A percentile compares a stretch with the other conserved stretches of the same genome.
Conservation (phyloP, 2,797 vertebrate species). For the Pelodytes ibericus region DNA sequence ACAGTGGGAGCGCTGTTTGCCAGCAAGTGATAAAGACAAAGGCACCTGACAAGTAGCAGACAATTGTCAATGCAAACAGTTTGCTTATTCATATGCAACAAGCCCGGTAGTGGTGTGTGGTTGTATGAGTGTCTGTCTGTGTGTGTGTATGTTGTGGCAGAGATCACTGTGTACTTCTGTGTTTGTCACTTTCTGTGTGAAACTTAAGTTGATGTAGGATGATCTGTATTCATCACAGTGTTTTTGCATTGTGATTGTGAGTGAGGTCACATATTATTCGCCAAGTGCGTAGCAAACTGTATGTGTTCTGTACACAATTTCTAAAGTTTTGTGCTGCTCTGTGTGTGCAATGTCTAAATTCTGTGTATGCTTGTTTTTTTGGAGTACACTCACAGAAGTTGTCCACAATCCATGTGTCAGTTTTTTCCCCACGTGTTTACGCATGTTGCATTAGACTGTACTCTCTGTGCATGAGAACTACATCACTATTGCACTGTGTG, state of each 20-base stretch:
- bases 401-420: slow-evolving; percentile 19
- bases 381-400: slow-evolving; percentile 21
- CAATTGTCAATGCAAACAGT: slow-evolving; percentile 48
- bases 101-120: slow-evolving; percentile 20
- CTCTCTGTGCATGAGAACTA: slow-evolving; percentile 33
- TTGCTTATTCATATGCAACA: slow-evolving; percentile 38
- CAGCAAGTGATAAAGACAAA: slow-evolving; percentile 64
- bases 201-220: not conserved
- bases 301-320: slow-evolving; percentile 6
- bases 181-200: slow-evolving; percentile 21
- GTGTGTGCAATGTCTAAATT: slow-evolving; percentile 16
- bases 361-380: slow-evolving; percentile 20
- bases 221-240: slow-evolving; percentile 11
- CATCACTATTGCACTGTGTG: slow-evolving; percentile 17
- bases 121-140: slow-evolving; percentile 18
- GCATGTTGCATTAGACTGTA: not conserved
- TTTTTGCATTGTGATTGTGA: slow-evolving; percentile 1
- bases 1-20: slow-evolving; percentile 70
- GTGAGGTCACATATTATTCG: not conserved
- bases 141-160: slow-evolving; percentile 9
- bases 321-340: not conserved
- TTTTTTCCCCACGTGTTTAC: not conserved
- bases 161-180: not conserved
- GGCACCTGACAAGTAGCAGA: slow-evolving; percentile 20
- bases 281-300: slow-evolving; percentile 7